Base-by-base conservation (phyloP, 2,797 vertebrate species). In the Falco columbarius region DNA sequence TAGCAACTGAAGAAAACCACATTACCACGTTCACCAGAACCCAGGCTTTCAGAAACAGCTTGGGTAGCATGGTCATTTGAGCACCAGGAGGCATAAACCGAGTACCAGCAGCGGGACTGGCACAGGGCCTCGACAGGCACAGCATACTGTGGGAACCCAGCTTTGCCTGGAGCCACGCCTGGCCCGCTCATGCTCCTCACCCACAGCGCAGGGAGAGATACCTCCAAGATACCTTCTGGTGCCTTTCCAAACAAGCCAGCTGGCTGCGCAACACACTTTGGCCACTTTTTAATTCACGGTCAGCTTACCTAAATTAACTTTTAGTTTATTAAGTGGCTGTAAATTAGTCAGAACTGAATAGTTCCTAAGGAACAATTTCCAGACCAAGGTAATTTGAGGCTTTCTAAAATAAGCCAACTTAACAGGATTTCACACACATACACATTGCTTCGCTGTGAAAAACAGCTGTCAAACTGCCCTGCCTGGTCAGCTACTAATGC, bases 401-500 rank as follows among this genome's bases (percentile, higher is more conserved):
- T 90, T 94, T 87, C 81, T 93, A 87, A 95, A 95, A 95, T 86
- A 95, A 95, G 47, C 40, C 15, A 95, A 27, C 47, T 93, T 90
- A 84, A 95, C 70, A 85, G 70, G 55, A 90, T 76, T 74, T 85
- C 91, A 95, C 95, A 87, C 20, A 67, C 65, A 71, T 30, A 47
- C 24, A 56, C 46, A 23, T 9, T 67, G 77, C 52, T 81, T 74
- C 47, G 38, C 40, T 5, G 27, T 34, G 73, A 84, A 91, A 93
- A 95, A 72, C 3, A 92, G 91, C 51, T 91, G 93, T 71, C 77
- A 89, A 82, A 87, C 40, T 93, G 81, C 81, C 52, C 59, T 94
- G 93, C 63, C 55, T 75, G 40, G 76, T 81, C 93, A 95, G 71
- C 81, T 90, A 88, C 86, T 92, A 76, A 81, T 22, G 3, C 54